Conservation (phyloP, 2,797 vertebrate genomes). For the Melanotaenia trifasciata region DNA sequence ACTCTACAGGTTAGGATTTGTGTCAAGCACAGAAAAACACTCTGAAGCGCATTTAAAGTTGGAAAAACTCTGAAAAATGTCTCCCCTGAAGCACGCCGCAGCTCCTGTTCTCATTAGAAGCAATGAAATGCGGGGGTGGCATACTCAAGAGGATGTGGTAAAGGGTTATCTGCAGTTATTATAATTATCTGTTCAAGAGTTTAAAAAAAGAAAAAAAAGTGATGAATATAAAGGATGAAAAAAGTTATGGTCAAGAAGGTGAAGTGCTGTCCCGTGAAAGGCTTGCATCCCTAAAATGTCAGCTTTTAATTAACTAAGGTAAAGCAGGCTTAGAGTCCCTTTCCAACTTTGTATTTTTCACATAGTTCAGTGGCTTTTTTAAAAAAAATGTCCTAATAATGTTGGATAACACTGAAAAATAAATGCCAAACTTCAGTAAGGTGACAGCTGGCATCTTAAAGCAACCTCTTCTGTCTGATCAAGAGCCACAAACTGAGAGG, state of each 20-base stretch:
- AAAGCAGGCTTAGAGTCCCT: neutral
- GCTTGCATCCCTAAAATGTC: conserved; percentile 19
- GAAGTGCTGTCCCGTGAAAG: conserved; percentile 7
- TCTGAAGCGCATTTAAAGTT: neutral
- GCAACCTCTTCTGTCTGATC: neutral
- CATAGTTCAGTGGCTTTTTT: neutral
- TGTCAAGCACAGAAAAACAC: neutral
- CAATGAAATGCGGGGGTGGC: conserved; percentile 11
- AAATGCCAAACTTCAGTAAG: neutral
- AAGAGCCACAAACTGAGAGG: conserved; percentile 8
- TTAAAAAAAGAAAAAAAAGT: neutral
- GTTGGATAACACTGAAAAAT: conserved; percentile 1
- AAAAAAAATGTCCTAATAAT: conserved; percentile 3
- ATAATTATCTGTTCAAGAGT: conserved; percentile 10
- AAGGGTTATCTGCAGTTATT: conserved; percentile 20
- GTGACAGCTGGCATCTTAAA: conserved; percentile 20
- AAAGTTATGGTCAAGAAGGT: conserved; percentile 13
- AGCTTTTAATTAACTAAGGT: conserved; percentile 26
- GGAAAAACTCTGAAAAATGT: conserved; percentile 1
- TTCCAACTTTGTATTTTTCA: conserved; percentile 9
- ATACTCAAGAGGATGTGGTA: conserved; percentile 16
- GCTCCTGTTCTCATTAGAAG: conserved; percentile 15
- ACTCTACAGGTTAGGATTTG: conserved; percentile 1
- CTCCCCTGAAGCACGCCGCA: conserved; percentile 4
- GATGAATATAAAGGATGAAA: conserved; percentile 1